These are phyloP conservation scores for Abrostola triplasia DNA, from an alignment of 2,888 invertebrate species.

Conservation along the genomic window DNA sequence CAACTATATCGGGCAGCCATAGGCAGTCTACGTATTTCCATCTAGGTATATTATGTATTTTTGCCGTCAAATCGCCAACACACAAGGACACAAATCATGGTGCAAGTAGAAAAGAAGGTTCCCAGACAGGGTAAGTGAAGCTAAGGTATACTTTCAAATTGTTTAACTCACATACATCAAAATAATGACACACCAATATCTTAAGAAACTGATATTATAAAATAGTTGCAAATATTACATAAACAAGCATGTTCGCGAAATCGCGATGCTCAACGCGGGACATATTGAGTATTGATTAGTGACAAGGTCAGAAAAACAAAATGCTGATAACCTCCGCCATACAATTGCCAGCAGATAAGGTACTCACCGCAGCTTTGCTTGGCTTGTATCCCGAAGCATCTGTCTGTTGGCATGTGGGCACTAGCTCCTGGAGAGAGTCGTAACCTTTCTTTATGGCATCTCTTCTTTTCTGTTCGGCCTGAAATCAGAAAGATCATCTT, in stretches of 20 bases:
- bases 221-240: slow-evolving; percentile 18
- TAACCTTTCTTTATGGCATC: slow-evolving; percentile 99
- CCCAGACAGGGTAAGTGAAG: too few relatives aligned
- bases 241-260: slow-evolving; percentile 17
- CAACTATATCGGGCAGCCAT: too few relatives aligned
- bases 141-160: too few relatives aligned
- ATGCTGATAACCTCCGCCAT: slow-evolving; percentile 53
- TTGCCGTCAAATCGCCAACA: too few relatives aligned
- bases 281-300: slow-evolving; percentile 45
- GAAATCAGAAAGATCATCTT: slow-evolving; percentile 59
- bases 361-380: slow-evolving; percentile 95
- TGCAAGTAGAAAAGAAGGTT: too few relatives aligned
- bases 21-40: too few relatives aligned
- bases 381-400: slow-evolving; percentile 97
- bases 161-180: too few relatives aligned
- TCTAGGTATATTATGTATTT: too few relatives aligned
- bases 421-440: slow-evolving; percentile 96
- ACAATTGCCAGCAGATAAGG: slow-evolving; percentile 42
- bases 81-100: too few relatives aligned
- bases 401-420: slow-evolving; percentile 97
- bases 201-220: background rate
- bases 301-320: slow-evolving; percentile 52
- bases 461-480: slow-evolving; percentile 98
- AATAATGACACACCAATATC: too few relatives aligned
- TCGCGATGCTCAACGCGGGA: slow-evolving; percentile 21